These are phyloP conservation scores for Arge pagana DNA, from an alignment of 2,888 invertebrate genomes.

Conservation along the genomic window DNA sequence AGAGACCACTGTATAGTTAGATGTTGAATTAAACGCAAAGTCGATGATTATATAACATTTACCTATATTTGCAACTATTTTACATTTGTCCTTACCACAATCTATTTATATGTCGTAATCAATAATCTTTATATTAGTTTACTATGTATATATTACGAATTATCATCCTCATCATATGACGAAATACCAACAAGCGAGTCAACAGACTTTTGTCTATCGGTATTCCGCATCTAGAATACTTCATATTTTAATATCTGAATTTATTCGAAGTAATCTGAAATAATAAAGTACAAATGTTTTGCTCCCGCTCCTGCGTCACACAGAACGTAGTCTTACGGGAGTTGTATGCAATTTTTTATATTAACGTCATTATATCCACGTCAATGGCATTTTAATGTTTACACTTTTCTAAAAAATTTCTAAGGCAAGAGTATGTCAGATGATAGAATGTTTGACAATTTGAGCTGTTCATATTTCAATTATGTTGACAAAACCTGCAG, in stretches of 20 bases:
- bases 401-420: too few species aligned
- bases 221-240: background rate
- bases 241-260: background rate
- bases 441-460: too few species aligned
- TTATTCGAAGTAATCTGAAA: conserved; percentile 18
- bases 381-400: too few species aligned
- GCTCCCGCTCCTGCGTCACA: conserved; percentile 8
- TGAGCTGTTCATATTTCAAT: too few species aligned
- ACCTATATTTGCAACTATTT: conserved; percentile 31
- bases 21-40: conserved; percentile 9
- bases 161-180: conserved; percentile 10
- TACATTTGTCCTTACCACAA: conserved; percentile 31
- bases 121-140: conserved; percentile 32
- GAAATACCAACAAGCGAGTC: background rate
- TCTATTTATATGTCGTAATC: conserved; percentile 21
- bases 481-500: too few species aligned
- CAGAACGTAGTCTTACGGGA: too few species aligned
- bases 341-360: too few species aligned
- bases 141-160: conserved; percentile 29
- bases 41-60: conserved; percentile 25
- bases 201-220: background rate
- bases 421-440: too few species aligned
- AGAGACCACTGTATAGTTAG: too few species aligned
- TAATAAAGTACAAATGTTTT: conserved; percentile 25
- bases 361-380: too few species aligned